Base-by-base conservation (phyloP, 1,140 invertebrate species). In the Eupristina koningsbergeri region DNA sequence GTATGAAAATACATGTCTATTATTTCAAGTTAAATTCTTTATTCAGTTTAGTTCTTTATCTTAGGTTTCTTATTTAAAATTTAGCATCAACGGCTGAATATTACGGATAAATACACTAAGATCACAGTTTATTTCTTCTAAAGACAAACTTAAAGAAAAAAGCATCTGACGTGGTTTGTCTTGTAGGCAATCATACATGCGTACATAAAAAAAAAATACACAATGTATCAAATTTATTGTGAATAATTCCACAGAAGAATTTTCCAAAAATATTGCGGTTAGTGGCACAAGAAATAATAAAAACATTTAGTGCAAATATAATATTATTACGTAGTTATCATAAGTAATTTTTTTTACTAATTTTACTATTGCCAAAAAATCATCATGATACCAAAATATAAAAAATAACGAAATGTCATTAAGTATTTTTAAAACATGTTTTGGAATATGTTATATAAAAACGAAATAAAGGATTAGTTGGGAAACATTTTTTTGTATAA, bases 231-330 rank as follows among this genome's bases (percentile, higher is more conserved):
- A 45, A 73, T 29, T 19, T 6, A 7, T 2, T 58, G 47, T 34
- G 29, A 11, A 9, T n/a, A n/a, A n/a, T n/a, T 45, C 13, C 34
- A 78, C 22, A 22, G 5, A 58, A 5, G 3, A 58, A 13, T 26
- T 58, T 58, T 58, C n/a, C n/a, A n/a, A n/a, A n/a, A n/a, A n/a
- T n/a, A n/a, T n/a, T 9, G 26, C 39, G 39, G 58, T 63, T 39
- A n/a, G 64, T 7, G 36, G 31, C 31, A 8, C n/a, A 26, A 6
- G 15, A 7, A 78, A 63, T 61, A 29, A 50, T 19, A 50, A 17
- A 74, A 22, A 69, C 69, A 69, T 36, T 79, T 50, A 45, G 50
- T 69, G 77, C 17, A 47, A 79, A 69, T 69, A 63, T 50, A 15
- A 45, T 29, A 6, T 71, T 41, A 71, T 69, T 69, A 71, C 19